Conservation (phyloP, 2,113 vertebrate genomes). For the Bubalus kerabau region DNA sequence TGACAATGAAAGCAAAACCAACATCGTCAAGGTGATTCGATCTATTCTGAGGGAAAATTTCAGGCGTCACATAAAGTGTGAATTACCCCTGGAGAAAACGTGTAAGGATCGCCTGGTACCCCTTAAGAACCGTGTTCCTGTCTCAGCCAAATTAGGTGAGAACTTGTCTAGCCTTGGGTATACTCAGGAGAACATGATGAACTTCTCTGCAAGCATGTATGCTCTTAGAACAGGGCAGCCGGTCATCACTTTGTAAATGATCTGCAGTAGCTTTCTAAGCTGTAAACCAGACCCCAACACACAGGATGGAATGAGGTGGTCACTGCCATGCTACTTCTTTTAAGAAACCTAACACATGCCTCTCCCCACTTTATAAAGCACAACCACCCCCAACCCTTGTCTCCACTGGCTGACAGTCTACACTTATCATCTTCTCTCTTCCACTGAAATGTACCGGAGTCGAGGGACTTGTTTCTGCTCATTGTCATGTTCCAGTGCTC, state of each 20-base stretch:
- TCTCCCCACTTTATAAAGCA: neutral
- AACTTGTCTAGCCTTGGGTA: neutral
- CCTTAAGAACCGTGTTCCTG: constrained; percentile 85
- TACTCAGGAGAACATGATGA: fast-evolving
- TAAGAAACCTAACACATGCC: neutral
- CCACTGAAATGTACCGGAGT: neutral
- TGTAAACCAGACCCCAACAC: neutral
- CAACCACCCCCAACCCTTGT: fast-evolving
- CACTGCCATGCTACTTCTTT: neutral
- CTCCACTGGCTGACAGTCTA: neutral
- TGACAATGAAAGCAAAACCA: constrained; percentile 91
- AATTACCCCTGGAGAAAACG: constrained; percentile 83
- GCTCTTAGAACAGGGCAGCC: neutral
- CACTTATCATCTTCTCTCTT: neutral
- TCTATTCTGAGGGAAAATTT: constrained; percentile 93
- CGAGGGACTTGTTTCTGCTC: neutral
- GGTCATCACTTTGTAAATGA: neutral
- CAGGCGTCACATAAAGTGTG: constrained; percentile 87
- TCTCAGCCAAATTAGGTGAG: constrained; percentile 92
- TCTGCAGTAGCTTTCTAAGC: neutral
- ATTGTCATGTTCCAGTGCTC: fast-evolving
- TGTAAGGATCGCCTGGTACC: constrained; percentile 86
- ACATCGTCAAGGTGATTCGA: constrained; percentile 92
- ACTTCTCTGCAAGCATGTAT: neutral
- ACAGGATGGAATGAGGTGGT: no score